Conservation (phyloP, 2,888 invertebrate genomes). For the Morpho achilles region DNA sequence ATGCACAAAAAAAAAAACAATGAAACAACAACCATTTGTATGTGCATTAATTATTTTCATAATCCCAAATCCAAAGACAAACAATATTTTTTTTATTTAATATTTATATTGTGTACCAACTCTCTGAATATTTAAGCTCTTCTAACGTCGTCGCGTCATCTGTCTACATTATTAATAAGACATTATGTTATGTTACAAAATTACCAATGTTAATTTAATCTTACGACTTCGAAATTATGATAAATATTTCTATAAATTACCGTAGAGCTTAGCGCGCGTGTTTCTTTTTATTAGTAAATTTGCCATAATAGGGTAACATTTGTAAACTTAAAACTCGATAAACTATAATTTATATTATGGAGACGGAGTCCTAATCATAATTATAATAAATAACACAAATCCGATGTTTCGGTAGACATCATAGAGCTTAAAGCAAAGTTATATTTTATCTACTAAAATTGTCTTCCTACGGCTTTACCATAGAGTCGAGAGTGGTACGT, state of each 20-base stretch:
- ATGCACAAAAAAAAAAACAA: no score
- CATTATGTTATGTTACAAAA: not conserved
- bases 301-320: slow-evolving; percentile 3
- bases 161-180: not conserved
- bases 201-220: slow-evolving; percentile 3
- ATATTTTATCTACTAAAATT: slow-evolving; percentile 2
- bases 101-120: no score
- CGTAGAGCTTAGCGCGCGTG: slow-evolving; percentile 1
- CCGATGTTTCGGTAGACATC: slow-evolving; percentile 34
- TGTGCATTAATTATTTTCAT: no score
- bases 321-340: slow-evolving; percentile 4
- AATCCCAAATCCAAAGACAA: no score
- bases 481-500: slow-evolving; percentile 10
- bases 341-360: slow-evolving; percentile 14
- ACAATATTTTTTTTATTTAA: no score
- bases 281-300: slow-evolving; percentile 11
- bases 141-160: not conserved
- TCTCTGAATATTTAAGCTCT: no score
- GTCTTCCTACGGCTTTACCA: slow-evolving; percentile 3
- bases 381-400: slow-evolving; percentile 27
- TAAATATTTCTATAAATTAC: not conserved
- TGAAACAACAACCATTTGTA: no score
- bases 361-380: slow-evolving; percentile 7
- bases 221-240: slow-evolving; percentile 5
- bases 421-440: slow-evolving; percentile 1